Evolutionary conservation across 2,797 vertebrate species (phyloP).

Genomic region (Luscinia megarhynchos): DNA sequence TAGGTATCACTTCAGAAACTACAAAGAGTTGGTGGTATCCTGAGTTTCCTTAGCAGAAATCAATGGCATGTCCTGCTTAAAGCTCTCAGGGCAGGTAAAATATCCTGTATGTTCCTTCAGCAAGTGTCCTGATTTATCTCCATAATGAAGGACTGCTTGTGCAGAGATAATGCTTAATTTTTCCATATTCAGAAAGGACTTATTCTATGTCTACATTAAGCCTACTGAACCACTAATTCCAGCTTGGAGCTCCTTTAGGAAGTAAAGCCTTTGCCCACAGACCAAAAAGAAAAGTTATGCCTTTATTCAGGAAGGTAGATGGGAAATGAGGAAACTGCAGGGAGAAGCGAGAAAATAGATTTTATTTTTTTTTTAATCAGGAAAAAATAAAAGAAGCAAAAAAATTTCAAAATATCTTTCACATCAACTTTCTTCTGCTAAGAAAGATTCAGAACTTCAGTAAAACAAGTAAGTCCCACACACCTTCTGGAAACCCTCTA

Average conservation of each 20-base stretch:
- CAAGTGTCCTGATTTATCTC: background rate
- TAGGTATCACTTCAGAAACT: rapidly evolving
- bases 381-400: background rate
- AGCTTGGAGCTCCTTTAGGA: background rate
- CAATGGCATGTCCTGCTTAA: background rate
- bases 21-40: background rate
- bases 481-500: background rate
- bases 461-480: background rate
- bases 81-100: background rate
- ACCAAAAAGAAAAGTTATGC: background rate
- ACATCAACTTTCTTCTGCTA: background rate
- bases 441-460: background rate
- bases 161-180: background rate
- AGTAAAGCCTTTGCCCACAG: background rate
- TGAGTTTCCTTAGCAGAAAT: background rate
- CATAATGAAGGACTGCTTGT: background rate
- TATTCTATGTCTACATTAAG: background rate
- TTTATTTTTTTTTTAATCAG: background rate
- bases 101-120: background rate
- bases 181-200: background rate
- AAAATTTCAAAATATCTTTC: background rate
- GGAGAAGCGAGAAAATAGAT: background rate
- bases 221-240: background rate
- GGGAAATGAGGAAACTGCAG: background rate
- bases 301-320: background rate